phyloP scores from a whole-genome alignment of 2,888 invertebrate species.

The Epinotia brunnichana region DNA sequence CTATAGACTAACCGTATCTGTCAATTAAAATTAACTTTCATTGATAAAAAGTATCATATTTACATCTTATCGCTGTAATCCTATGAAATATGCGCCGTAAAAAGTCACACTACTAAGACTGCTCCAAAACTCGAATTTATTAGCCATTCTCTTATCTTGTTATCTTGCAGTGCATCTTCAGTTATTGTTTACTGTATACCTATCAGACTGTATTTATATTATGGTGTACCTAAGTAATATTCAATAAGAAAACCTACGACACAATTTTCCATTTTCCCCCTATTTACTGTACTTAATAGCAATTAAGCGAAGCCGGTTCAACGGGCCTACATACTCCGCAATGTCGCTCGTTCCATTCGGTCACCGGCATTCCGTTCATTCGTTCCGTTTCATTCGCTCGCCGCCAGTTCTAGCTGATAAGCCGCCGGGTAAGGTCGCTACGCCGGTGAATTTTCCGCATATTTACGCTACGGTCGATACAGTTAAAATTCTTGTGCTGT shows the following conservation, averaged over 20 bases:
- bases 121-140: background rate
- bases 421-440: slow-evolving; percentile 59
- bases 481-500: slow-evolving; percentile 48
- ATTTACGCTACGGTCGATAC: slow-evolving; percentile 60
- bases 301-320: slow-evolving; percentile 40
- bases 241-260: slow-evolving; percentile 11
- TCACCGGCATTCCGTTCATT: slow-evolving; percentile 57
- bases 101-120: no score
- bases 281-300: slow-evolving; percentile 48
- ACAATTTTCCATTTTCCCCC: slow-evolving; percentile 50
- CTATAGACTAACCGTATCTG: background rate
- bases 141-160: background rate
- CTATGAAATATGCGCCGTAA: no score
- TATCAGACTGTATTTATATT: background rate
- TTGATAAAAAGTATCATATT: no score
- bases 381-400: slow-evolving; percentile 59
- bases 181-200: no score
- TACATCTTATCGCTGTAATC: no score
- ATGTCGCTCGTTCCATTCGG: slow-evolving; percentile 49
- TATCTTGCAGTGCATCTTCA: no score
- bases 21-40: no score
- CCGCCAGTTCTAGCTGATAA: slow-evolving; percentile 75
- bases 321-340: slow-evolving; percentile 43
- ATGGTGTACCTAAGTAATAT: background rate
- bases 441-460: slow-evolving; percentile 61